These are phyloP conservation scores for Spodoptera littoralis DNA, from an alignment of 2,888 invertebrate species.

Conservation along the genomic window DNA sequence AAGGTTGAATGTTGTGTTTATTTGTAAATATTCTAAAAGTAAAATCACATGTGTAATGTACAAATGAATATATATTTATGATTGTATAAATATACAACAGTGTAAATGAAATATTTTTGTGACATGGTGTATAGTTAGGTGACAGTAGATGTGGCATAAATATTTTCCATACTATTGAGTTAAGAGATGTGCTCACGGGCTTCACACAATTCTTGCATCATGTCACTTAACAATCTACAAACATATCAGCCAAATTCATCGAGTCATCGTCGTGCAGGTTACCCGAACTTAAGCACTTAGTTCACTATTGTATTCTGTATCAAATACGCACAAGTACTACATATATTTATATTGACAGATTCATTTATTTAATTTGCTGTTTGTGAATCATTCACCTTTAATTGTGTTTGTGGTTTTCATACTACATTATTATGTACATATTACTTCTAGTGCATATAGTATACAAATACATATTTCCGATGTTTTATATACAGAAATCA, in stretches of 20 bases:
- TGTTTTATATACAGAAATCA: conserved; percentile 52
- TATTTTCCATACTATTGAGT: conserved; percentile 78
- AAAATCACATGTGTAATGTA: conserved; percentile 83
- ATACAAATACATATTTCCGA: conserved; percentile 53
- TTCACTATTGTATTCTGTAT: conserved; percentile 61
- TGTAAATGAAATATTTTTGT: conserved; percentile 85
- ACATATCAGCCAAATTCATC: conserved; percentile 81
- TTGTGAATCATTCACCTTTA: conserved; percentile 73
- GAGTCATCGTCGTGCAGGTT: conserved; percentile 65
- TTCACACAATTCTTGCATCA: conserved; percentile 84
- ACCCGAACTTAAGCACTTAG: conserved; percentile 59
- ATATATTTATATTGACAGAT: conserved; percentile 57
- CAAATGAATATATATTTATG: conserved; percentile 85
- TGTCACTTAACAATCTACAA: conserved; percentile 73
- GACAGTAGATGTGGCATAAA: conserved; percentile 70
- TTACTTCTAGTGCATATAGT: conserved; percentile 53
- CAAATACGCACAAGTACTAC: conserved; percentile 75
- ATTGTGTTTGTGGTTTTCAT: conserved; percentile 59
- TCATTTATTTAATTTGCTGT: conserved; percentile 55
- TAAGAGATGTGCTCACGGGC: conserved; percentile 70
- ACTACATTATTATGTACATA: conserved; percentile 57
- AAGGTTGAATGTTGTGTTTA: conserved; percentile 79
- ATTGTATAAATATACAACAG: conserved; percentile 78
- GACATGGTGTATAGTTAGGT: conserved; percentile 83
- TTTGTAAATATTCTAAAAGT: conserved; percentile 83